These are phyloP conservation scores for Hystrix brachyura DNA, from an alignment of 2,113 vertebrate genomes.

Conservation along the genomic window DNA sequence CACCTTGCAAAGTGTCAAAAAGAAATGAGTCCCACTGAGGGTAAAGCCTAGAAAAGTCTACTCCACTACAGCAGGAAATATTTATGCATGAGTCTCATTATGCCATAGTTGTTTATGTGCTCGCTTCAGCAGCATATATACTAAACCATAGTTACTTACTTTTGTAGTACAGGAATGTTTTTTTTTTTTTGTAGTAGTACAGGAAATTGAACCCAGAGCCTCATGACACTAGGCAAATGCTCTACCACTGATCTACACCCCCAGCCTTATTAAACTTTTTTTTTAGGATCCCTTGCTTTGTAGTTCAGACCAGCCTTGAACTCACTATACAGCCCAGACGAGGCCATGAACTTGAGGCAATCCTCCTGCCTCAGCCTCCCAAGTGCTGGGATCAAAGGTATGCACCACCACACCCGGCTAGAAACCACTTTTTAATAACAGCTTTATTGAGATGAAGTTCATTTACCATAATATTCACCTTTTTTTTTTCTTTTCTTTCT, in stretches of 20 bases:
- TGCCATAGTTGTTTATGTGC: not conserved
- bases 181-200: not conserved
- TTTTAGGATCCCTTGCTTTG: no score
- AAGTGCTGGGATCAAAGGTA: no score
- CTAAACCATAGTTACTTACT: not conserved
- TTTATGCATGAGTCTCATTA: not conserved
- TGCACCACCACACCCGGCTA: no score
- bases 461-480: not conserved
- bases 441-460: not conserved
- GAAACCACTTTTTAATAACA: not conserved
- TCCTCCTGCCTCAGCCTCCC: no score
- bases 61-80: not conserved
- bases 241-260: not conserved
- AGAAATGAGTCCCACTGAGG: not conserved
- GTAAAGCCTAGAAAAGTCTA: no score
- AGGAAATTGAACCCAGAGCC: not conserved
- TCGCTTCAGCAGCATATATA: not conserved
- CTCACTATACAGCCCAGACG: no score
- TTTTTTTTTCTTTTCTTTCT: not conserved
- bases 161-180: not conserved
- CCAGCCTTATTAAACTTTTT: not conserved
- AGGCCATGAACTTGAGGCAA: no score
- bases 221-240: not conserved
- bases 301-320: no score
- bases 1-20: constrained; percentile 79